phyloP scores from a whole-genome alignment of 2,888 invertebrate species.

The Opisthograptis luteolata region DNA sequence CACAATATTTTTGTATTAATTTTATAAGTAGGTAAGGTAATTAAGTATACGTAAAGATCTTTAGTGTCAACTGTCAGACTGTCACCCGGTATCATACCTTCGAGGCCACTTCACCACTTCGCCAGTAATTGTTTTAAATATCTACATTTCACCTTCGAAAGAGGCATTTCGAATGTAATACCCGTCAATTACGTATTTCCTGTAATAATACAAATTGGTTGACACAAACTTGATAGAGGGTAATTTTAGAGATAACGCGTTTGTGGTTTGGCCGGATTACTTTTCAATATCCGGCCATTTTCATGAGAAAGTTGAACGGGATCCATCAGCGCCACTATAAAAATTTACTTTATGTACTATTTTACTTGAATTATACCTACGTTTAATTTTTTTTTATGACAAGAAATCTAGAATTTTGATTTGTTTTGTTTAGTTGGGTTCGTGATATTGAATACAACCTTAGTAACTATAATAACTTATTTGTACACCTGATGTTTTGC shows the following conservation, averaged over 20 bases:
- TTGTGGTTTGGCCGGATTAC: background rate
- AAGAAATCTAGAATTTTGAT: too few species aligned
- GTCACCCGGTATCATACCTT: constrained; percentile 1
- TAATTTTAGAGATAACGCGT: background rate
- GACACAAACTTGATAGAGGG: background rate
- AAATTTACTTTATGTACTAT: too few species aligned
- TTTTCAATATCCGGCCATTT: background rate
- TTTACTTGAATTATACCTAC: too few species aligned
- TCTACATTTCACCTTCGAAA: constrained; percentile 3
- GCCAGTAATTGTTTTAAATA: constrained; percentile 4
- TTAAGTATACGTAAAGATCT: too few species aligned
- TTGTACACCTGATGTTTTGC: too few species aligned
- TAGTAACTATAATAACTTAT: too few species aligned
- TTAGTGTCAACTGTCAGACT: constrained; percentile 5
- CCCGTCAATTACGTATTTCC: constrained; percentile 11
- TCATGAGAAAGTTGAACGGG: background rate
- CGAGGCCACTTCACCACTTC: constrained; percentile 6
- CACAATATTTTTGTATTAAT: too few species aligned
- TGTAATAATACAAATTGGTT: constrained; percentile 10
- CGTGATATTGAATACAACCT: too few species aligned
- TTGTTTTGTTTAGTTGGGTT: too few species aligned
- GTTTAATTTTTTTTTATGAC: too few species aligned
- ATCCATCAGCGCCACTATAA: too few species aligned
- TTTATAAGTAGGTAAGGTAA: too few species aligned
- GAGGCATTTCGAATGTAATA: constrained; percentile 1